A percentile compares a stretch with the other conserved stretches of the same genome.
Conservation (phyloP, 1,140 invertebrate genomes). For the Drosophila fuyamai region DNA sequence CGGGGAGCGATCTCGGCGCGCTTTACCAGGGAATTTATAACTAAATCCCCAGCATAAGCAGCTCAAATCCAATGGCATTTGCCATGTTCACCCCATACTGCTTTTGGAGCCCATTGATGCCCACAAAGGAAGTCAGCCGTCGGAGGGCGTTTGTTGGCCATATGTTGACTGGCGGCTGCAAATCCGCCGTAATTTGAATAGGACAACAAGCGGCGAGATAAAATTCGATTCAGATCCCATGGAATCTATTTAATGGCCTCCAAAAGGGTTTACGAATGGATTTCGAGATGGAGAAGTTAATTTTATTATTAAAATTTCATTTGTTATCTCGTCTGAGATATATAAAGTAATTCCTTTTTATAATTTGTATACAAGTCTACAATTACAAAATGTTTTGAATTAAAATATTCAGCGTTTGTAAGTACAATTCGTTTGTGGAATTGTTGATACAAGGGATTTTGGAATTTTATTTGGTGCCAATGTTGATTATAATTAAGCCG, state of each 20-base stretch:
- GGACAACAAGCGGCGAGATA: slow-evolving; percentile 71
- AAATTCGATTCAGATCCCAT: slow-evolving; percentile 60
- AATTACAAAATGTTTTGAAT: too few species aligned
- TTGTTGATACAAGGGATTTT: slow-evolving; percentile 6
- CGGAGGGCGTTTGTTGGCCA: slow-evolving; percentile 39
- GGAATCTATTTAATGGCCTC: slow-evolving; percentile 63
- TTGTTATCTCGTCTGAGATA: neutral
- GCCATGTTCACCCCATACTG: slow-evolving; percentile 15
- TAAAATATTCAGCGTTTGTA: slow-evolving; percentile 8
- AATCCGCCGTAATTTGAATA: slow-evolving; percentile 81
- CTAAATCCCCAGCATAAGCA: slow-evolving; percentile 78
- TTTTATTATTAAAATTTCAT: slow-evolving; percentile 6
- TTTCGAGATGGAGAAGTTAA: neutral
- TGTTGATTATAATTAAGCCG: slow-evolving; percentile 28
- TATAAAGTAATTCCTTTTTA: neutral
- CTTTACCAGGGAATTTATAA: slow-evolving; percentile 66
- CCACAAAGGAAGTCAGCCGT: slow-evolving; percentile 28
- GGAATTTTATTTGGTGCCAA: slow-evolving; percentile 1
- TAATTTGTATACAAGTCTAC: too few species aligned
- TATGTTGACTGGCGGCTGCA: slow-evolving; percentile 73
- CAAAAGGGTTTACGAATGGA: slow-evolving; percentile 21
- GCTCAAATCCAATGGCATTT: slow-evolving; percentile 72
- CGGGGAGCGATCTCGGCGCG: slow-evolving; percentile 15
- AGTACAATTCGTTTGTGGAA: too few species aligned
- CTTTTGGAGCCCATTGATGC: neutral